Evolutionary conservation across 2,888 invertebrate species (phyloP), one percentile per base, ranked within the genome.

Genomic region (Campopleginae sp.): DNA sequence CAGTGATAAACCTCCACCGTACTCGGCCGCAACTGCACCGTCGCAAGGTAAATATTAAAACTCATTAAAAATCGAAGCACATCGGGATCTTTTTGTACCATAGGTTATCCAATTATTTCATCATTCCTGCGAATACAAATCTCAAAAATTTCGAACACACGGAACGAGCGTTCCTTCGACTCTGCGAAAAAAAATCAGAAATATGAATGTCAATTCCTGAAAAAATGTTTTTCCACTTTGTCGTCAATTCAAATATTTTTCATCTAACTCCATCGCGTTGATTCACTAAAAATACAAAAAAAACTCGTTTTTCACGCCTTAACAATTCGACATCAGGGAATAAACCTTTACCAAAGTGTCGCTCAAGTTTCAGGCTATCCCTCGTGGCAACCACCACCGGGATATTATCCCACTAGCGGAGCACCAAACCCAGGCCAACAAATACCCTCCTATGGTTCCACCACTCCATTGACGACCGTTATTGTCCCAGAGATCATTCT

Each of bases 401-500:
- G 95, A 0, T 95, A 95, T 91, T 95, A 95, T 44, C 95, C 95
- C 0, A 94, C 91, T 2, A 93, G 93, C 12, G 91, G 91, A 12
- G 38, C 76, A 33, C 79, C 86, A 0, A 71, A 86, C 65, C 88
- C 88, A 74, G 86, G 84, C 23, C 88, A 82, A 38, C 88, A 90
- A 68, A 90, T 94, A 27, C 95, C 95, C 0, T 95, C 95, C 46
- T 96, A 96, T 88, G 96, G 96, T 23, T 95, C 96, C 2, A 94
- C 95, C 7, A 89, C 91, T 48, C 89, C 92, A 0, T 95, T 95
- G 5, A 93, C 94, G 71, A 95, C 96, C 33, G 95, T 96, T 81
- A 95, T 96, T 86, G 96, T 96, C 72, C 96, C 96, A 4, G 96
- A 97, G 86, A 97, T 98, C 51, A 96, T 98, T 86, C 94, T 98